Percentiles rank a stretch among this genome's conserved stretches.
Conservation (phyloP, 1,140 invertebrate species). For the Panulirus ornatus region DNA sequence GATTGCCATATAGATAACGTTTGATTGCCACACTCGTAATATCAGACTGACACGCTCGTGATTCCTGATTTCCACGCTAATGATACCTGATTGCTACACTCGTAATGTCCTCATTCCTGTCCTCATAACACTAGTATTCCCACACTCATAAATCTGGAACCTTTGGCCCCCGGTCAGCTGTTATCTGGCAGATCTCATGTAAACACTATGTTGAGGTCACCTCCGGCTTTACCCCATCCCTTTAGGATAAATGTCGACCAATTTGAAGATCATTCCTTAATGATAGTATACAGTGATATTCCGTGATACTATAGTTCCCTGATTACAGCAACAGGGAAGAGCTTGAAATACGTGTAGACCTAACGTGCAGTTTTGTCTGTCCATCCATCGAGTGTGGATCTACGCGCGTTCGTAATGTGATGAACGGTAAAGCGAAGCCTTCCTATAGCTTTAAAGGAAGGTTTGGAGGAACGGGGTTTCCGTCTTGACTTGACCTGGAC, state of each 20-base stretch:
- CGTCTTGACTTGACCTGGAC: background rate
- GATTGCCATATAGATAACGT: too few species aligned
- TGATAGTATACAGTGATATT: slow-evolving; percentile 37
- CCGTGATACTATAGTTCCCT: background rate
- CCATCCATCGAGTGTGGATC: background rate
- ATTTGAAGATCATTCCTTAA: slow-evolving; percentile 54
- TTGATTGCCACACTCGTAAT: too few species aligned
- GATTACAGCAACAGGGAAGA: too few species aligned
- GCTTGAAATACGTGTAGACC: too few species aligned
- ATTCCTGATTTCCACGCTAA: too few species aligned
- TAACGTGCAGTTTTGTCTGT: background rate
- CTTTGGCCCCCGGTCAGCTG: slow-evolving; percentile 10
- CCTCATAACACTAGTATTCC: too few species aligned
- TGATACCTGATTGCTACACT: slow-evolving; percentile 28
- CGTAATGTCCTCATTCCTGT: too few species aligned
- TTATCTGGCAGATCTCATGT: slow-evolving; percentile 39
- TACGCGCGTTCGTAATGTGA: background rate
- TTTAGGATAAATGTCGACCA: slow-evolving; percentile 43
- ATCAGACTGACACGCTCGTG: too few species aligned
- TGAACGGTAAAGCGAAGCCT: background rate
- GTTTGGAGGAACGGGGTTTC: slow-evolving; percentile 35
- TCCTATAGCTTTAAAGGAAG: background rate
- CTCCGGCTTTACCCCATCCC: slow-evolving; percentile 20
- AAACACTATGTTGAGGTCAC: slow-evolving; percentile 41
- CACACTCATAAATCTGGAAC: background rate